Base-by-base conservation (phyloP, 37 sponge, comb jelly and placozoan species). In the Tethya wilhelma region DNA sequence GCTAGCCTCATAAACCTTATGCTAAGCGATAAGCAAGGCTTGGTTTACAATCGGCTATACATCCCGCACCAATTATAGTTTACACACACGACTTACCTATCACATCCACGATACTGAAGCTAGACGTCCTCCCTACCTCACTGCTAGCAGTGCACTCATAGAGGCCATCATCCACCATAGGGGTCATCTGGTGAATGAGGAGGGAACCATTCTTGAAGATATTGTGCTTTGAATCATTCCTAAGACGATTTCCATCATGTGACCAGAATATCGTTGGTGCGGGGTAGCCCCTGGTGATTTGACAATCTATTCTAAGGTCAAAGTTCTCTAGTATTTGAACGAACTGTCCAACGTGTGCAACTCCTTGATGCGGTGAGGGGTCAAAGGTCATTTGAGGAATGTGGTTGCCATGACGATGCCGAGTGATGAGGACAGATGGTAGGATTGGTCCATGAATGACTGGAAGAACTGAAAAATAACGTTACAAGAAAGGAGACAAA, bases 251-350 rank as follows among this genome's bases (percentile, higher is more conserved):
- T 20, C 30, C 43, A 40, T 40, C 77, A 29, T 28, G 23, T 32
- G n/a, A n/a, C 77, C 77, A 77, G 1, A 43, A 25, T 28, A 77
- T 77, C 0, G 12, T 9, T 28, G 77, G 64, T 43, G 39, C 4
- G 4, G 77, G 77, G 11, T 60, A 43, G 2, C 44, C 77, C 11
- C 64, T 60, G 28, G 23, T n/a, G 19, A 74, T 74, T 31, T 4
- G 17, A 37, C 62, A 59, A 19, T 75, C 39, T 39, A 75, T 75
- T 0, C 5, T 2, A 2, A 58, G 12, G 63, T 63, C 1, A 26
- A 57, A 64, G 46, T 4, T 31, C 59, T 36, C 75, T 2, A 25
- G 22, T 36, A 74, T 31, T 30, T 32, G 31, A 7, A 70, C 49
- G 31, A 19, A 44, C 28, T 70, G 45, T 70, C 71, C 71, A 70